Conservation (phyloP, 2,888 invertebrate genomes). For the Aphodius sticticus region DNA sequence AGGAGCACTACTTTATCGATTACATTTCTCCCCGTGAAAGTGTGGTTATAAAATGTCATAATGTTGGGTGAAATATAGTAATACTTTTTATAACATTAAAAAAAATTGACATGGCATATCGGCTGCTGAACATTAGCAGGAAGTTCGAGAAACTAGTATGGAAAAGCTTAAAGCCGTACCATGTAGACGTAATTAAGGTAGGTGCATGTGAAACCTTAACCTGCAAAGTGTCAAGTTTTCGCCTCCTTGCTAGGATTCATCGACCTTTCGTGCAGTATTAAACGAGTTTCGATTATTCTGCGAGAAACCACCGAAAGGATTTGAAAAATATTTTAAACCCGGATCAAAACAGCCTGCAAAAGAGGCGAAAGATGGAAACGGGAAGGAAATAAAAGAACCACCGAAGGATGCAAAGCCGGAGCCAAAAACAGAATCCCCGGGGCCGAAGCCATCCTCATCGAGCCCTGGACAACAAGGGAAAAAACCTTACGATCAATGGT, state of each 20-base stretch:
- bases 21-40: constrained; percentile 24
- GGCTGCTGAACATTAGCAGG: constrained; percentile 66
- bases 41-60: constrained; percentile 36
- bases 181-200: constrained; percentile 53
- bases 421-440: constrained; percentile 55
- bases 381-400: constrained; percentile 38
- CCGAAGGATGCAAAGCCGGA: constrained; percentile 49
- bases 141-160: constrained; percentile 63
- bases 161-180: constrained; percentile 54
- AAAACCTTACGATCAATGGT: constrained; percentile 62
- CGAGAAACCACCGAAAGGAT: constrained; percentile 89
- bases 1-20: constrained; percentile 17
- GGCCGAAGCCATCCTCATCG: constrained; percentile 36
- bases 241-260: constrained; percentile 60
- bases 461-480: constrained; percentile 46
- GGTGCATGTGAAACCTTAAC: constrained; percentile 32
- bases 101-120: constrained; percentile 66
- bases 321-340: constrained; percentile 90
- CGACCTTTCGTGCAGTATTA: constrained; percentile 67
- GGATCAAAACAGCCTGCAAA: constrained; percentile 52
- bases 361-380: constrained; percentile 50
- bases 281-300: constrained; percentile 72
- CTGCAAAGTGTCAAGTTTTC: constrained; percentile 12
- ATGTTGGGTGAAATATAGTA: constrained; percentile 33
- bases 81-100: constrained; percentile 20